Base-by-base conservation (phyloP, 2,888 invertebrate genomes). In the Eupelmus urozonus region DNA sequence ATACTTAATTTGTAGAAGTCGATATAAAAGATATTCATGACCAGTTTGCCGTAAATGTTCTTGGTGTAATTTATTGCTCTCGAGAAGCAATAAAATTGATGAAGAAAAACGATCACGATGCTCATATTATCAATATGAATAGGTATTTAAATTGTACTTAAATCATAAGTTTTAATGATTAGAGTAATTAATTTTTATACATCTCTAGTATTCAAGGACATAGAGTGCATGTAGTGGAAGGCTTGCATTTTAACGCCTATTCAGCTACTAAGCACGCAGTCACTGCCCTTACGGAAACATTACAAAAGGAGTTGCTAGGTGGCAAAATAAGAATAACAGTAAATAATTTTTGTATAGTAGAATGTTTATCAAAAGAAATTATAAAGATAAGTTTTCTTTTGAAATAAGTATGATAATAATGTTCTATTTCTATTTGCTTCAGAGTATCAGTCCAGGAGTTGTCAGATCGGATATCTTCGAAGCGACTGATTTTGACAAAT, bases 381-480 rank as follows among this genome's bases (percentile, higher is more conserved):
- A n/a, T 42, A 42, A 1, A 42, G 13, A 2, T 11, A 11, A 42
- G 42, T 42, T 11, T 53, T 20, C 1, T 2, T 57, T 27, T 57
- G 1, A 13, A 3, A 13, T 7, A 40, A 40, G 40, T 11, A 11
- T 7, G 13, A 1, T 9, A n/a, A 53, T 23, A 49, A 34, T 18
- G 53, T 79, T 62, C 11, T 55, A 23, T 27, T 18, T 53, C 18
- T 53, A 80, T 65, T 86, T 42, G 13, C 11, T 85, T n/a, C 83
- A 93, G 93, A 93, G 92, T 83, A 88, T 94, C 62, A 93, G 93
- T 60, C 94, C 94, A 0, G 94, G 93, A 18, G 86, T 92, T 82
- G 93, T 93, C 20, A 90, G 90, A 72, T 93, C 93, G 0, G 91
- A 91, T 80, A 90, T 92, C 13, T 74, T 74, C 23, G 65, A 73